A percentile compares a stretch with the other conserved stretches of the same genome.
Evolutionary conservation across 2,113 vertebrate genomes (phyloP).

Genomic region (Sinocyclocheilus rhinocerous): DNA sequence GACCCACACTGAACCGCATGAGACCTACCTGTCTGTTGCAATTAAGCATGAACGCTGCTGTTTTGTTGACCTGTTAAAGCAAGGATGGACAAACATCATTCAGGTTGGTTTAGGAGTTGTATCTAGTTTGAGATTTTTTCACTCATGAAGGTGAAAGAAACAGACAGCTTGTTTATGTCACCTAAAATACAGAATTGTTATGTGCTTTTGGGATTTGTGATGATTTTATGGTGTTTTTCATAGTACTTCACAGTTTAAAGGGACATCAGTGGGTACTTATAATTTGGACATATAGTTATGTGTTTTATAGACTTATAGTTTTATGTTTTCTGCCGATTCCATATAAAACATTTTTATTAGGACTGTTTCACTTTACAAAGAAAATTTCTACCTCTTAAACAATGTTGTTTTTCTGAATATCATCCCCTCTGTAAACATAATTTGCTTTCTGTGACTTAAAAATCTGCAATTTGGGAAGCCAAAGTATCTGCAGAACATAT

Average conservation of each 20-base stretch:
- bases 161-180: background rate
- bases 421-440: too few relatives aligned
- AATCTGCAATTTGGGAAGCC: too few relatives aligned
- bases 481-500: too few relatives aligned
- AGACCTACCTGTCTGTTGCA: conserved; percentile 19
- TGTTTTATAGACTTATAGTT: background rate
- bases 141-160: too few relatives aligned
- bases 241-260: too few relatives aligned
- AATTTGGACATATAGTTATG: background rate
- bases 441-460: too few relatives aligned
- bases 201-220: too few relatives aligned
- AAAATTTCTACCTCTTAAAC: background rate
- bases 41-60: conserved; percentile 10
- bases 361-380: too few relatives aligned
- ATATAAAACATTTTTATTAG: background rate
- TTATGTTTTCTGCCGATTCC: background rate
- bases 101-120: background rate
- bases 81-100: background rate
- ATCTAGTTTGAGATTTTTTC: background rate
- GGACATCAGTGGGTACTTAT: background rate
- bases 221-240: background rate
- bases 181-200: background rate
- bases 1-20: background rate
- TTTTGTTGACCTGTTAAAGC: conserved; percentile 8
- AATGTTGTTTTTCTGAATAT: too few relatives aligned